Evolutionary conservation across 2,888 invertebrate genomes (phyloP), one percentile per base, ranked within the genome.

Genomic region (Acrobasis repandana): DNA sequence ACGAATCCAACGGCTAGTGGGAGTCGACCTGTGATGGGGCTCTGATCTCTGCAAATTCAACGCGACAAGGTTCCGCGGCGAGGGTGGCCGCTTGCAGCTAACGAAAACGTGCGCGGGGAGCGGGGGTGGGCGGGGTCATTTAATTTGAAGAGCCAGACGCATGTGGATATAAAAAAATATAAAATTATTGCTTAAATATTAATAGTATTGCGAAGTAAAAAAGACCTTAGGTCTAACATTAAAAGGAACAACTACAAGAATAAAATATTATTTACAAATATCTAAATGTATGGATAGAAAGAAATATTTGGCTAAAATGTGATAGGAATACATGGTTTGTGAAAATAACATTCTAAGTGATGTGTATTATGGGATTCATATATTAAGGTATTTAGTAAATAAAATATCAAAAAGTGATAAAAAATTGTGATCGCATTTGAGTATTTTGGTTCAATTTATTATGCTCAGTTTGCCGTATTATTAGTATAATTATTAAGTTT

Each of bases 301-400:
- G 75, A 86, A 90, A 89, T 88, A 89, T 91, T 92, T 92, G 91
- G 90, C 90, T 92, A 91, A 88, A 87, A 85, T 82, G 85, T 86
- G 83, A 83, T 89, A 88, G 85, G 88, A 86, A 84, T 88, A 89
- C 79, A 82, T 80, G 75, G 73, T 76, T 71, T 74, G 81, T 81
- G 83, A 82, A 82, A 82, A 82, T 76, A 75, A 72, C 64, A 70
- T 64, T 76, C 77, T 83, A 81, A 70, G 77, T 80, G 78, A 79
- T 74, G 72, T 68, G 66, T 78, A 76, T n/a, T 74, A 79, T 77
- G 75, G 75, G 76, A 71, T 76, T 71, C 75, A 73, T 75, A 74
- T 69, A 67, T 70, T 71, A 74, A 76, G 77, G 60, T 61, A 66
- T 63, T 60, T 47, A 70, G 69, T 68, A 77, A 76, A 81, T 78